Evolutionary conservation across 92 coral and sea anemone genomes (phyloP), one percentile per base, ranked within the genome.

Genomic region (Zoanthus sansibaricus): DNA sequence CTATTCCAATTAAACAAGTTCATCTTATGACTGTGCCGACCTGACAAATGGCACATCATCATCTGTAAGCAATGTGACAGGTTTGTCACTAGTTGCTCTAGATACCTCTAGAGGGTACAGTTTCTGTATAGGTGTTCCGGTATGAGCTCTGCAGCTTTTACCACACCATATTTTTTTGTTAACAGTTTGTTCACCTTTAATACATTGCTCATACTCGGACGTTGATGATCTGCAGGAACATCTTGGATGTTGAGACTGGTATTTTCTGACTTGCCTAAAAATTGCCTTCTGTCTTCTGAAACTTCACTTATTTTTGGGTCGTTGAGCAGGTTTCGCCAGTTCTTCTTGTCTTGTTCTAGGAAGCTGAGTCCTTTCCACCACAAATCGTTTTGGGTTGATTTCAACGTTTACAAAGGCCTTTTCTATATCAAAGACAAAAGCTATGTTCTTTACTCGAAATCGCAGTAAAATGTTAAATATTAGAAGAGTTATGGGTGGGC

Each of bases 321-420:
- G 21, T 7, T 42, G 32, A 67, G 46, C 37, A 56, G 46, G 33
- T 33, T 42, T 64, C 86, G 86, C 86, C 90, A 87, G 13, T 45
- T 58, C 75, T 71, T 72, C 7, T 17, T 4, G 5, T 61, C 32
- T 42, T 66, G 68, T 55, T 69, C 32, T 15, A 78, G 78, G 33
- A 77, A 78, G 51, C 18, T 54, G 14, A 86, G 86, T 30, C 86
- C 89, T 1, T 46, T 86, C 87, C 25, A 25, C 25, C 25, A 25
- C 25, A 25, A 25, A 25, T 25, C 25, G 61, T 2, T 74, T 76
- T 83, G 83, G 87, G 13, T 76, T 74, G 42, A 88, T 77, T 49
- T 83, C 88, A 72, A 82, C 76, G 47, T 86, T 86, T 52, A 86
- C 83, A 70, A 86, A 86, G 17, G 83, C 75, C 47, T 86, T 86